Evolutionary conservation across 1,140 invertebrate species (phyloP).

Genomic region (Solenopsis invicta): DNA sequence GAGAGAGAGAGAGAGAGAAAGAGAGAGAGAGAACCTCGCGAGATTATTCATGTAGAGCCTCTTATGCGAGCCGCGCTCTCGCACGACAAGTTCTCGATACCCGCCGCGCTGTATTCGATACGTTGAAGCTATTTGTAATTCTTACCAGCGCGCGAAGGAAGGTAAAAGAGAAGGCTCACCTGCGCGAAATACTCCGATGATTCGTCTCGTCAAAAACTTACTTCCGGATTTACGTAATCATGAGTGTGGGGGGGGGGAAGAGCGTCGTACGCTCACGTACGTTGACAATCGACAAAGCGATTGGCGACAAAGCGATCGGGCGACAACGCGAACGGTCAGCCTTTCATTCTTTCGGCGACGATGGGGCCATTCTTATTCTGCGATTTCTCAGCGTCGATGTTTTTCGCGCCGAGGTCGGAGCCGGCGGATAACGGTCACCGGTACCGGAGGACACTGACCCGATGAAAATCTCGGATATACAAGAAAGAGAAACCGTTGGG

Average conservation of each 20-base stretch:
- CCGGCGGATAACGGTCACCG: constrained; percentile 72
- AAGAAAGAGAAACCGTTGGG: constrained; percentile 75
- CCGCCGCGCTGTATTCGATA: neutral
- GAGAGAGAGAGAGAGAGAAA: neutral
- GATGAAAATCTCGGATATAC: constrained; percentile 75
- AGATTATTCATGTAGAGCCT: constrained; percentile 24
- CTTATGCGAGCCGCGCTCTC: neutral
- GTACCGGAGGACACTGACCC: constrained; percentile 76
- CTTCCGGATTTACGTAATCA: constrained; percentile 41
- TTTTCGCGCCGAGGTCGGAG: constrained; percentile 73
- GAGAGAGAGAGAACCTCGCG: neutral
- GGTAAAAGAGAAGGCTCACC: neutral
- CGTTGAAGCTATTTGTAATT: constrained; percentile 23
- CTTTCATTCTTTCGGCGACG: neutral
- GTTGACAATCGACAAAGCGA: neutral
- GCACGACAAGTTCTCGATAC: constrained; percentile 26
- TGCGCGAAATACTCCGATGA: neutral
- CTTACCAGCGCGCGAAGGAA: neutral
- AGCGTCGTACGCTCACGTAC: too few relatives aligned
- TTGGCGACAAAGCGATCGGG: neutral
- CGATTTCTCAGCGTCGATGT: constrained; percentile 46
- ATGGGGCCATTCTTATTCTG: constrained; percentile 37
- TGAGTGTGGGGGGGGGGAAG: neutral
- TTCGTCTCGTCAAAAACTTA: neutral
- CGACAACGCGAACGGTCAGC: too few relatives aligned